Percentiles rank a stretch among this genome's conserved stretches.
Conservation (phyloP, 2,888 invertebrate species). For the Pseudococcus longispinus region DNA sequence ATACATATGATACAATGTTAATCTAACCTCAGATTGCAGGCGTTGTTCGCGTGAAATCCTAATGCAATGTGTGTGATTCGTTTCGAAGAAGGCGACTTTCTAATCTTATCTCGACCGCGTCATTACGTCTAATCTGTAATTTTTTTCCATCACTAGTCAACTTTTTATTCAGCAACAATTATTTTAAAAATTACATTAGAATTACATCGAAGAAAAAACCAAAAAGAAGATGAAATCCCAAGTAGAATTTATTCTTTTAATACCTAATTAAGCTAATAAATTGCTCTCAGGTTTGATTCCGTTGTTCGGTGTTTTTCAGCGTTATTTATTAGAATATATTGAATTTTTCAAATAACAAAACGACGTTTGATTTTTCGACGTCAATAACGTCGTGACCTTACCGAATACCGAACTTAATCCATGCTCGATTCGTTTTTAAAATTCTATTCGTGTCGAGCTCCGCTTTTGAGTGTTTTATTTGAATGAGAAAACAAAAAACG, state of each 20-base stretch:
- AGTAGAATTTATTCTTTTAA: not conserved
- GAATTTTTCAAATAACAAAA: no score
- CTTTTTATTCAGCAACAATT: not conserved
- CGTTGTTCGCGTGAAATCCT: not conserved
- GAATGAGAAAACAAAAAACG: no score
- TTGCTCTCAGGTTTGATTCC: no score
- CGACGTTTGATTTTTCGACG: no score
- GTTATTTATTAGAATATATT: no score
- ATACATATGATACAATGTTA: not conserved
- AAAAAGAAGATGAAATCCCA: not conserved
- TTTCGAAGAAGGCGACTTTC: not conserved
- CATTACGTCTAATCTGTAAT: not conserved
- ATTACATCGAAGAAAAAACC: not conserved
- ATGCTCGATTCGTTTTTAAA: no score
- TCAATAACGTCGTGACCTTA: no score
- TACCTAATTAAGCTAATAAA: no score
- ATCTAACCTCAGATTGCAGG: not conserved
- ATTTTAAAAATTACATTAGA: not conserved
- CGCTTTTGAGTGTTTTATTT: no score
- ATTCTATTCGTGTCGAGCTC: no score
- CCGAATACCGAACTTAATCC: no score
- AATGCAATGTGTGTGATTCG: not conserved
- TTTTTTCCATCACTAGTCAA: not conserved
- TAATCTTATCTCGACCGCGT: not conserved
- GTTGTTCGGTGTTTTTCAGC: no score